phyloP scores from a whole-genome alignment of 2,797 vertebrate genomes.

The Poeciliopsis gracilis region DNA sequence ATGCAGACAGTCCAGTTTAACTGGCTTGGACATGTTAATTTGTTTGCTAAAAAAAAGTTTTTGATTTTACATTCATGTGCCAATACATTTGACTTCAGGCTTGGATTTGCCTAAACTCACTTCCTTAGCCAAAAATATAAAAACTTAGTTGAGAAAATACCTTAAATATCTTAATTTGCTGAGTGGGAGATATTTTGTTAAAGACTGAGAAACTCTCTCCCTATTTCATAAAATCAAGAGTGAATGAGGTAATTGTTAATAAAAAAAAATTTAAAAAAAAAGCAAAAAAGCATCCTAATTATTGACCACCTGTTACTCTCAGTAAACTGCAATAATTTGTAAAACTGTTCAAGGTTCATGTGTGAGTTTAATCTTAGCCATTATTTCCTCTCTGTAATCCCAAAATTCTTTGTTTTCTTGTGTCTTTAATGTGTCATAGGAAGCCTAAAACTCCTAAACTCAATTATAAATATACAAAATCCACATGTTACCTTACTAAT shows the following conservation, averaged over 20 bases:
- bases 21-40: background rate
- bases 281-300: background rate
- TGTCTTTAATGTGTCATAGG: background rate
- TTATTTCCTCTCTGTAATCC: background rate
- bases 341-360: background rate
- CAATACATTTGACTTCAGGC: background rate
- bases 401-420: background rate
- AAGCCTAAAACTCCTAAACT: background rate
- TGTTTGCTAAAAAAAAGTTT: background rate
- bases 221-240: background rate
- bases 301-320: background rate
- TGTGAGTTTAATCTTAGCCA: background rate
- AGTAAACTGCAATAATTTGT: background rate
- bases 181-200: background rate
- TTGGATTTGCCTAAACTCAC: background rate
- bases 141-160: background rate
- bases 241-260: background rate
- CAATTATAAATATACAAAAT: background rate
- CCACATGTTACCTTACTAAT: background rate
- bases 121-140: background rate
- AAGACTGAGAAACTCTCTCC: background rate
- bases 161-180: background rate
- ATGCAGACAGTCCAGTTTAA: conserved; percentile 3
- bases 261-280: too few species aligned
- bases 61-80: background rate